Evolutionary conservation across 2,888 invertebrate species (phyloP).

Genomic region (Sarcophaga carnaria): DNA sequence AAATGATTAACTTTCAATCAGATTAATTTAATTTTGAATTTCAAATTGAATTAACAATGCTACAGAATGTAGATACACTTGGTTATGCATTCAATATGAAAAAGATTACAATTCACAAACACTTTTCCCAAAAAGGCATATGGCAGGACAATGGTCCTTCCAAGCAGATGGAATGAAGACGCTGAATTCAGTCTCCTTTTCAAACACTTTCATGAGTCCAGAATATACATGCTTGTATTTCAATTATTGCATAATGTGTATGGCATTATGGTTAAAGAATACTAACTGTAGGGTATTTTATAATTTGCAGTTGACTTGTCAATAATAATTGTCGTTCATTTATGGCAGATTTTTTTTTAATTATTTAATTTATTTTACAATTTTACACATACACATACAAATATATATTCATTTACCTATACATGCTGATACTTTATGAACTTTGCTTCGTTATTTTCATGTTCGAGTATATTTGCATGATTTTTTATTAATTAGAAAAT

Average conservation of each 20-base stretch:
- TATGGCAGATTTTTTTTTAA: not conserved
- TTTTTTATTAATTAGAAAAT: constrained; percentile 48
- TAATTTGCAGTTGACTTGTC: not conserved
- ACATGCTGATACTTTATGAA: constrained; percentile 1
- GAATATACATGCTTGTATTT: rapidly evolving
- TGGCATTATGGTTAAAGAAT: not conserved
- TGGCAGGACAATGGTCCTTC: too few species aligned
- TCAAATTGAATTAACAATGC: not conserved
- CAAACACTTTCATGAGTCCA: too few species aligned
- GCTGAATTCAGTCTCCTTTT: too few species aligned
- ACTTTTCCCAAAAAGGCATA: not conserved
- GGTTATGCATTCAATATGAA: not conserved
- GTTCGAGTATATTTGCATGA: constrained; percentile 16
- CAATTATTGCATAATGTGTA: not conserved
- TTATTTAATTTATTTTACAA: constrained; percentile 24
- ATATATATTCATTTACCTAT: not conserved
- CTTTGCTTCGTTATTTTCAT: not conserved
- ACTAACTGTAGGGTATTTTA: constrained; percentile 5
- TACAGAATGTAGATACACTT: not conserved
- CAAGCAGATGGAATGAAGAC: too few species aligned
- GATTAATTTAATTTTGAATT: not conserved
- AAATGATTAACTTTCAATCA: constrained; percentile 12
- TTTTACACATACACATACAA: too few species aligned
- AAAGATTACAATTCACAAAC: not conserved
- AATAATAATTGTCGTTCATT: constrained; percentile 18